Evolutionary conservation across 2,888 invertebrate species (phyloP).

Genomic region (Prostheceraeus crozeri): DNA sequence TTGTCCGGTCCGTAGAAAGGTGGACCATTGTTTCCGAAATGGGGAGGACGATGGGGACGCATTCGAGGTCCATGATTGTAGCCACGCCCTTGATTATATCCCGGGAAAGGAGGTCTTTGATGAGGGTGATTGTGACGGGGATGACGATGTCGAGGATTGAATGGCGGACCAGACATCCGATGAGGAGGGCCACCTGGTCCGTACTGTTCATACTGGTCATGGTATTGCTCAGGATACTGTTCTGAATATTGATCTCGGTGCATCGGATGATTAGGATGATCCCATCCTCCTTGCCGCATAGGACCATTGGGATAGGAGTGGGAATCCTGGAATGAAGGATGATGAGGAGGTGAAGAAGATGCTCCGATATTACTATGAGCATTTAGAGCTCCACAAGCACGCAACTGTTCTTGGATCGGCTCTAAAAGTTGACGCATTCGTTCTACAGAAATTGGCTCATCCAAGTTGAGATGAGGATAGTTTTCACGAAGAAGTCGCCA

Average conservation of each 20-base stretch:
- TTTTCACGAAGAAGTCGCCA: slow-evolving; percentile 17
- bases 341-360: slow-evolving; percentile 1
- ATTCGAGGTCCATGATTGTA: no score
- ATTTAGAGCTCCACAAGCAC: slow-evolving; percentile 29
- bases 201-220: no score
- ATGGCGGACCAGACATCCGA: no score
- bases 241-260: no score
- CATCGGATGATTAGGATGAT: slow-evolving; percentile 14
- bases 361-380: slow-evolving; percentile 3
- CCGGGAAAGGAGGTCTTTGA: no score
- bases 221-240: no score
- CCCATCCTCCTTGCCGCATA: background rate
- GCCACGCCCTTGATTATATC: no score
- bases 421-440: slow-evolving; percentile 36
- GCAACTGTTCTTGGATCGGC: slow-evolving; percentile 35
- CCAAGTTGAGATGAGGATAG: slow-evolving; percentile 25
- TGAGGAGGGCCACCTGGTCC: no score
- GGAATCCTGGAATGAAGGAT: background rate
- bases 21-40: no score
- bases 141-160: no score
- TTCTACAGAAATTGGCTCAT: slow-evolving; percentile 29
- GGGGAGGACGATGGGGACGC: slow-evolving; percentile 28
- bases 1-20: background rate
- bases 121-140: background rate
- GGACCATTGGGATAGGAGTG: background rate